Evolutionary conservation across 2,113 vertebrate genomes (phyloP).

Genomic region (Actinemys pallida): DNA sequence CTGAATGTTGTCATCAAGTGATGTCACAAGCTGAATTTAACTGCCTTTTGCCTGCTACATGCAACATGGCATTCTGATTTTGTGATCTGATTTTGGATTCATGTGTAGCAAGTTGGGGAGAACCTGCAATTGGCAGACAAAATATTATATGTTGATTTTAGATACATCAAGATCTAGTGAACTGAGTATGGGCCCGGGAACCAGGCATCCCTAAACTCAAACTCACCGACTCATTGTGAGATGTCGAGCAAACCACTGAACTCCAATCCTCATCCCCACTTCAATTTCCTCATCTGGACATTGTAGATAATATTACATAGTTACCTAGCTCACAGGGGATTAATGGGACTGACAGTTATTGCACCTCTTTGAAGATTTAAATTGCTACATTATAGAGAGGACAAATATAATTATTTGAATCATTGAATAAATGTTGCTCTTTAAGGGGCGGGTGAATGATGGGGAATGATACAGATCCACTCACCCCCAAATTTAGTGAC

Average conservation of each 20-base stretch:
- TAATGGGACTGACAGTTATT: background rate
- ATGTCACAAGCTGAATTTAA: background rate
- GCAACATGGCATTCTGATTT: background rate
- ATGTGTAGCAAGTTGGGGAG: background rate
- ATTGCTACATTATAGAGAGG: background rate
- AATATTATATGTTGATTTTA: background rate
- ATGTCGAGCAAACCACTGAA: background rate
- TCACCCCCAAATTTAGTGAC: fast-evolving
- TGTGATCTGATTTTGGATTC: background rate
- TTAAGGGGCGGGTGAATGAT: background rate
- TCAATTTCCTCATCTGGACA: background rate
- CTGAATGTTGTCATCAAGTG: background rate
- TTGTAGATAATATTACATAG: fast-evolving
- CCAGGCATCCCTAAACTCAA: background rate
- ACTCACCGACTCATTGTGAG: background rate
- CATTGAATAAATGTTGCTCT: background rate
- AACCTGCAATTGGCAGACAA: background rate
- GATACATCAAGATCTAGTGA: background rate
- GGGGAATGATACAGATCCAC: background rate
- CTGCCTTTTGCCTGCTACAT: background rate
- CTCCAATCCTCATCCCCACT: background rate
- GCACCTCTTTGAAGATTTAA: background rate
- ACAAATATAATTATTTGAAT: background rate
- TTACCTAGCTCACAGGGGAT: background rate
- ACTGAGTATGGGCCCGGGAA: background rate